Evolutionary conservation across 2,888 invertebrate species (phyloP).

Genomic region (Hydroisotoma schaefferi): DNA sequence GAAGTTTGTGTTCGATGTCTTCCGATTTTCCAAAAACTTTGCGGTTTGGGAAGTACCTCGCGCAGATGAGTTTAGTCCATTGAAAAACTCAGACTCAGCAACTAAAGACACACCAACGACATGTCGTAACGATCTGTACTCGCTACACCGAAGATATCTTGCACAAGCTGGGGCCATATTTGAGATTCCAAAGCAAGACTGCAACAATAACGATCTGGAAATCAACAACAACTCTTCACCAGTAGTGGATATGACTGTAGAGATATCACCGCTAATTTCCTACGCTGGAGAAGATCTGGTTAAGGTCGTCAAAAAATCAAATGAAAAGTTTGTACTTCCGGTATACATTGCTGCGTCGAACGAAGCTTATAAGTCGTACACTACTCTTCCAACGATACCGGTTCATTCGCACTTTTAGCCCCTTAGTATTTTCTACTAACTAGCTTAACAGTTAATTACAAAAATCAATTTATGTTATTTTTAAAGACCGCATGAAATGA

Average conservation of each 20-base stretch:
- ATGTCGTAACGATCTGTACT: conserved; percentile 70
- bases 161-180: conserved; percentile 75
- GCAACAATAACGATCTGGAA: conserved; percentile 34
- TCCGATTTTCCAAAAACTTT: conserved; percentile 85
- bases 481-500: no score
- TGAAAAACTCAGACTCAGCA: conserved; percentile 86
- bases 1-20: conserved; percentile 98
- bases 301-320: conserved; percentile 3
- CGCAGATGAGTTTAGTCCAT: conserved; percentile 90
- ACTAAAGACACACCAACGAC: conserved; percentile 89
- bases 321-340: not conserved
- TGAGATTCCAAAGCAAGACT: conserved; percentile 51
- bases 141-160: conserved; percentile 74
- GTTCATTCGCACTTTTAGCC: no score
- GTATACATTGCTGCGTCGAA: no score
- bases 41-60: conserved; percentile 88
- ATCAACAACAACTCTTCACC: not conserved
- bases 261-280: conserved; percentile 6
- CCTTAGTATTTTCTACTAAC: no score
- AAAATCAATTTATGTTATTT: no score
- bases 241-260: not conserved
- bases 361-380: no score
- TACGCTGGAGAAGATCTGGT: conserved; percentile 8
- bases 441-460: no score
- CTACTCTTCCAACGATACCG: no score